Percentiles rank a stretch among this genome's conserved stretches.
phyloP scores from a whole-genome alignment of 2,797 vertebrate species.

The Prionace glauca region DNA sequence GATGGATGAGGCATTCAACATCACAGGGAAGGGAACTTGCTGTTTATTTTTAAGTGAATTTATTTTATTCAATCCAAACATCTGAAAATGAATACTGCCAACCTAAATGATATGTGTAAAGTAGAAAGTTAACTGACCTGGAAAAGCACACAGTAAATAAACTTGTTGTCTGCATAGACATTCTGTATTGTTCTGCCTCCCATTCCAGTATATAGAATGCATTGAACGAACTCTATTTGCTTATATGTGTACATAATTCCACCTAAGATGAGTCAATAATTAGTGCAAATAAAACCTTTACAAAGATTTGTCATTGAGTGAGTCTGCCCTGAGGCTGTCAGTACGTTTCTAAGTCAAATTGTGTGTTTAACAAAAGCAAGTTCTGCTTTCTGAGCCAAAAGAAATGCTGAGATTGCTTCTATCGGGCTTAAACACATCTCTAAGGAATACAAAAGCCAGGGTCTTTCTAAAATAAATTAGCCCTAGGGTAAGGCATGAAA shows the following conservation, averaged over 20 bases:
- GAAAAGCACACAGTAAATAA: conserved; percentile 55
- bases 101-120: conserved; percentile 49
- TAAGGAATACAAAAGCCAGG: conserved; percentile 40
- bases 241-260: conserved; percentile 64
- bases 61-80: conserved; percentile 46
- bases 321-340: conserved; percentile 52
- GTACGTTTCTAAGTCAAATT: conserved; percentile 47
- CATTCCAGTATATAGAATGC: conserved; percentile 47
- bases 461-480: conserved; percentile 43
- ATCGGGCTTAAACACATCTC: conserved; percentile 48
- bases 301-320: conserved; percentile 54
- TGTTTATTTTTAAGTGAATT: conserved; percentile 27
- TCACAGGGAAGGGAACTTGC: background rate
- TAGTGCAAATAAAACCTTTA: conserved; percentile 55
- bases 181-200: conserved; percentile 49
- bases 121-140: conserved; percentile 49
- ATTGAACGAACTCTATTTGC: conserved; percentile 55
- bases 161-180: conserved; percentile 48
- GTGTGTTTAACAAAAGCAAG: conserved; percentile 40
- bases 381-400: conserved; percentile 35
- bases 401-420: conserved; percentile 38
- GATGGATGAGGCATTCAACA: background rate
- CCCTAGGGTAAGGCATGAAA: conserved; percentile 43
- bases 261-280: conserved; percentile 62
- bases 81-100: conserved; percentile 48